phyloP scores from a whole-genome alignment of 2,797 vertebrate species.

The Rachycentron canadum region DNA sequence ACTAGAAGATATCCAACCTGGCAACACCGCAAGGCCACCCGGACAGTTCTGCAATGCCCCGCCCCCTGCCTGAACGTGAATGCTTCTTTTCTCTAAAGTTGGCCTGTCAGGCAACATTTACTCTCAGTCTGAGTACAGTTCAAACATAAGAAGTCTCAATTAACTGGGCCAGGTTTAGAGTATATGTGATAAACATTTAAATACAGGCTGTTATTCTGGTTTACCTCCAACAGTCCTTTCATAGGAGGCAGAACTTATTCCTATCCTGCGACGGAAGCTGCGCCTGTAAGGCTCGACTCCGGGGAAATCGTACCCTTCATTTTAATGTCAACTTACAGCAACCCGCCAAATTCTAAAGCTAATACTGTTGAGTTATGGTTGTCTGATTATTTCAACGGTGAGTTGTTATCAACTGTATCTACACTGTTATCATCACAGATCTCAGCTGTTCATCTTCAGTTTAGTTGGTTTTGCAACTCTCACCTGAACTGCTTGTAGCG shows the following conservation, averaged over 20 bases:
- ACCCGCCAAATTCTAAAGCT: slow-evolving; percentile 78
- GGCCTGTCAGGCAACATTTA: slow-evolving; percentile 19
- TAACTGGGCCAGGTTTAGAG: background rate
- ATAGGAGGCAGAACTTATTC: accelerated
- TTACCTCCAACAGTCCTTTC: accelerated
- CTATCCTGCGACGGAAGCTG: background rate
- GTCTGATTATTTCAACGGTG: slow-evolving; percentile 12
- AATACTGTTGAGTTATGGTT: background rate
- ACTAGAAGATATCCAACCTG: slow-evolving; percentile 40
- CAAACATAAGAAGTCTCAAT: accelerated
- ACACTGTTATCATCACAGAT: background rate
- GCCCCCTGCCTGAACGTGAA: accelerated
- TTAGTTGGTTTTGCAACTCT: background rate
- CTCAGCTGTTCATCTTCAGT: background rate
- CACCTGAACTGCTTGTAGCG: background rate
- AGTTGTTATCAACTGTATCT: background rate
- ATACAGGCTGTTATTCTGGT: accelerated
- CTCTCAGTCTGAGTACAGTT: accelerated
- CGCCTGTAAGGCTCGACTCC: slow-evolving; percentile 42
- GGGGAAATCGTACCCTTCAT: accelerated
- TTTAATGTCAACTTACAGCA: accelerated
- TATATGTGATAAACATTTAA: accelerated
- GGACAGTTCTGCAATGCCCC: background rate
- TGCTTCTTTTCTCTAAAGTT: accelerated
- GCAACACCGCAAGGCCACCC: slow-evolving; percentile 47